These are phyloP conservation scores for Argentina silus DNA, from an alignment of 2,797 vertebrate genomes.

Conservation along the genomic window DNA sequence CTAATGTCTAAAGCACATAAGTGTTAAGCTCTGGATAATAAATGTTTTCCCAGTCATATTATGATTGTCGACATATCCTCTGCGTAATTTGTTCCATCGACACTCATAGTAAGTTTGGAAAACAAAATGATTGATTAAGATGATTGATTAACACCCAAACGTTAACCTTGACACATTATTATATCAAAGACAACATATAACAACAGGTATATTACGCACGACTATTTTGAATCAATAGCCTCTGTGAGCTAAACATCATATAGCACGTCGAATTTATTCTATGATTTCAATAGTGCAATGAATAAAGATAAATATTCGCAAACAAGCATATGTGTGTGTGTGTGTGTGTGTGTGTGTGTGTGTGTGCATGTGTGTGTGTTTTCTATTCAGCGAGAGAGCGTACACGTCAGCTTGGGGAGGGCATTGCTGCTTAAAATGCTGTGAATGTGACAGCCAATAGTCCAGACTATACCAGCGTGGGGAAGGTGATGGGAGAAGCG, in stretches of 20 bases:
- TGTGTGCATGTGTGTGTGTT: constrained; percentile 43
- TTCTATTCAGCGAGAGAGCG: constrained; percentile 55
- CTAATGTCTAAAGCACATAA: background rate
- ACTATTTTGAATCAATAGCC: background rate
- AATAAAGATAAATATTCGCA: background rate
- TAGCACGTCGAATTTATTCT: background rate
- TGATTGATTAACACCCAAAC: background rate
- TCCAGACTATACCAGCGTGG: constrained; percentile 67
- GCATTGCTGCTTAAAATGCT: constrained; percentile 78
- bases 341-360: constrained; percentile 37
- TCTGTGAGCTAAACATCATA: too few species aligned
- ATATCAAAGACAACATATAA: constrained; percentile 20
- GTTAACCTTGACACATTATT: constrained; percentile 56
- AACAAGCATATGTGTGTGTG: too few species aligned
- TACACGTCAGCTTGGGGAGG: constrained; percentile 74
- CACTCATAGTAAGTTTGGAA: background rate
- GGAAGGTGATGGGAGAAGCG: constrained; percentile 58
- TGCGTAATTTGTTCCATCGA: background rate
- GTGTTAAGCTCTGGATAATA: too few species aligned
- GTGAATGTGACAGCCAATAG: constrained; percentile 68
- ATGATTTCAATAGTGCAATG: background rate
- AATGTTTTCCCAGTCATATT: background rate
- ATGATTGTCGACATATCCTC: background rate
- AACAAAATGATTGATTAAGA: background rate
- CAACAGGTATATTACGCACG: constrained; percentile 64